Conservation (phyloP, 2,113 vertebrate species). For the Elephas maximus region DNA sequence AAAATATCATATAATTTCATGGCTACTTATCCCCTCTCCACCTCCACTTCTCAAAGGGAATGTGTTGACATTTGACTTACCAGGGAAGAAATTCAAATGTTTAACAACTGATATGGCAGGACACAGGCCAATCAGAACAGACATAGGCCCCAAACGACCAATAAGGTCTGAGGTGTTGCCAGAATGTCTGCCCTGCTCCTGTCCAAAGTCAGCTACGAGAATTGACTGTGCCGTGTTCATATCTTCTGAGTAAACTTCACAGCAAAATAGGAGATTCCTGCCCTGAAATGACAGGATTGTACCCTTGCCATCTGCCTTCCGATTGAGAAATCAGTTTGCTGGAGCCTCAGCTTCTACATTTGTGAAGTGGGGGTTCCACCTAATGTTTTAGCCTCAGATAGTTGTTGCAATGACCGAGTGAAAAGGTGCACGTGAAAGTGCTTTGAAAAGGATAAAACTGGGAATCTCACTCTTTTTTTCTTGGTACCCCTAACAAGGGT, state of each 20-base stretch:
- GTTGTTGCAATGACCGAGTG: neutral
- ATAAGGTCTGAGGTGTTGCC: neutral
- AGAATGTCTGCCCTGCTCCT: neutral
- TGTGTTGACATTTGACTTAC: neutral
- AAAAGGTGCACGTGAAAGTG: neutral
- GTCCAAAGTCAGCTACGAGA: neutral
- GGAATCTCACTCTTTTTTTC: neutral
- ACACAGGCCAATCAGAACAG: neutral
- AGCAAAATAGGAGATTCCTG: neutral
- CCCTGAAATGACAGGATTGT: neutral
- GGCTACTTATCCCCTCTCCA: neutral
- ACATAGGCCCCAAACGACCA: neutral
- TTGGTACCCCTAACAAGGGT: neutral
- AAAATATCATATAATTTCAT: neutral
- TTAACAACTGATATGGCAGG: neutral
- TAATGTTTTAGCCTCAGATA: neutral
- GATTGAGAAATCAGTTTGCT: neutral
- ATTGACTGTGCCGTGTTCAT: fast-evolving
- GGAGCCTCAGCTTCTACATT: neutral
- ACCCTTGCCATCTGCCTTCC: neutral
- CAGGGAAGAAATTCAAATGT: neutral
- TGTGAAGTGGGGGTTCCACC: neutral
- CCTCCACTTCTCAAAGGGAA: neutral
- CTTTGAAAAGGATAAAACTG: neutral
- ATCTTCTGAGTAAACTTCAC: neutral